Conservation (phyloP, 2,797 vertebrate genomes). For the Zalophus californianus region DNA sequence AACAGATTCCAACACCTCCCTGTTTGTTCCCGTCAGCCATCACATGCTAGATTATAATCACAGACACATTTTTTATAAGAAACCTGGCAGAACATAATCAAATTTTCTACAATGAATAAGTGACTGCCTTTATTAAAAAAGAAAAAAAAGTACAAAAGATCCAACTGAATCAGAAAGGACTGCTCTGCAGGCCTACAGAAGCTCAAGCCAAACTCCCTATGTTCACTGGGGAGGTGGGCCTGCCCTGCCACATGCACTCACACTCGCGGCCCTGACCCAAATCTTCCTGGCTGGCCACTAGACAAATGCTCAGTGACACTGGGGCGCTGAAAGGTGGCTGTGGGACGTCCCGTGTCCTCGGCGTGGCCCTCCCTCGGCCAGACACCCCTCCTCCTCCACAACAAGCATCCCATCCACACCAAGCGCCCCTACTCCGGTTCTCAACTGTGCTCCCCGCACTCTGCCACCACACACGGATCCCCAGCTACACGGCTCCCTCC, state of each 20-base stretch:
- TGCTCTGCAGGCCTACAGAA: background rate
- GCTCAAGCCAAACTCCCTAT: background rate
- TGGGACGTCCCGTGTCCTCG: background rate
- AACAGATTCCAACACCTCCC: background rate
- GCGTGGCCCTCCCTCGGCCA: background rate
- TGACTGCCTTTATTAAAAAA: background rate
- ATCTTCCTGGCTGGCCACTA: background rate
- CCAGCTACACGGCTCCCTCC: background rate
- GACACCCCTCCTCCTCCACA: background rate
- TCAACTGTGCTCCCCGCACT: background rate
- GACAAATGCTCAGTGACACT: background rate
- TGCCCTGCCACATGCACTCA: background rate
- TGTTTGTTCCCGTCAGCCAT: background rate
- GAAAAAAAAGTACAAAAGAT: background rate
- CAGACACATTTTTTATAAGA: too few relatives aligned
- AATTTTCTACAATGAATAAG: background rate
- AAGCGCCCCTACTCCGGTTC: background rate
- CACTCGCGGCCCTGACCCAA: background rate
- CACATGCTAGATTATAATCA: background rate
- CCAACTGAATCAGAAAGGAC: background rate
- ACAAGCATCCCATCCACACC: background rate
- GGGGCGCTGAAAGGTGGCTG: background rate
- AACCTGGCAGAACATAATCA: background rate
- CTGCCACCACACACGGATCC: background rate
- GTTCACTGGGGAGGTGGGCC: background rate